Conservation (phyloP, 2,888 invertebrate species). For the Limnephilus lunatus region DNA sequence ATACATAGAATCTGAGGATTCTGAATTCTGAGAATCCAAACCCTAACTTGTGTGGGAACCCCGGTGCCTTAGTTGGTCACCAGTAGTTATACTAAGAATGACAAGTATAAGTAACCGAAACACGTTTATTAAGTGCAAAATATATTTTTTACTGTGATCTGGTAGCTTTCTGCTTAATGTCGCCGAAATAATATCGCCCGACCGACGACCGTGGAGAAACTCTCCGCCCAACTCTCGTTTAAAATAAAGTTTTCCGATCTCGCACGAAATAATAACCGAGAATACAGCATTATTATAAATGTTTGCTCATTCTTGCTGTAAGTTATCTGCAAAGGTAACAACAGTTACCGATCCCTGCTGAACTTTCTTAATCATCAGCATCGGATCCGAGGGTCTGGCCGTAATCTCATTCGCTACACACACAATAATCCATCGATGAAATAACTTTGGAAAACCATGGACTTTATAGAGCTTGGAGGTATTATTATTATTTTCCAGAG, state of each 20-base stretch:
- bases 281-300: slow-evolving; percentile 46
- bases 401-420: slow-evolving; percentile 23
- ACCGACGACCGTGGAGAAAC: background rate
- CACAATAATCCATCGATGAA: background rate
- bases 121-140: background rate
- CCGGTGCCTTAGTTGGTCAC: background rate
- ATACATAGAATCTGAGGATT: background rate
- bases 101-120: background rate
- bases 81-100: background rate
- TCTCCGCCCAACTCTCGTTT: slow-evolving; percentile 35
- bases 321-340: slow-evolving; percentile 42
- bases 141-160: background rate
- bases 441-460: background rate
- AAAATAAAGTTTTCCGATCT: slow-evolving; percentile 46
- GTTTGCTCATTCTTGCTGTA: slow-evolving; percentile 39
- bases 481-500: background rate
- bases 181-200: background rate
- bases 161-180: background rate
- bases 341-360: slow-evolving; percentile 34
- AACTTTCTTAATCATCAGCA: slow-evolving; percentile 47
- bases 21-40: background rate
- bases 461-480: background rate
- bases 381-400: slow-evolving; percentile 13
- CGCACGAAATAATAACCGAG: slow-evolving; percentile 39
- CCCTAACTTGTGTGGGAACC: background rate